A percentile compares a stretch with the other conserved stretches of the same genome.
These are phyloP conservation scores for Eidolon helvum DNA, from an alignment of 2,113 vertebrate genomes.

Conservation along the genomic window DNA sequence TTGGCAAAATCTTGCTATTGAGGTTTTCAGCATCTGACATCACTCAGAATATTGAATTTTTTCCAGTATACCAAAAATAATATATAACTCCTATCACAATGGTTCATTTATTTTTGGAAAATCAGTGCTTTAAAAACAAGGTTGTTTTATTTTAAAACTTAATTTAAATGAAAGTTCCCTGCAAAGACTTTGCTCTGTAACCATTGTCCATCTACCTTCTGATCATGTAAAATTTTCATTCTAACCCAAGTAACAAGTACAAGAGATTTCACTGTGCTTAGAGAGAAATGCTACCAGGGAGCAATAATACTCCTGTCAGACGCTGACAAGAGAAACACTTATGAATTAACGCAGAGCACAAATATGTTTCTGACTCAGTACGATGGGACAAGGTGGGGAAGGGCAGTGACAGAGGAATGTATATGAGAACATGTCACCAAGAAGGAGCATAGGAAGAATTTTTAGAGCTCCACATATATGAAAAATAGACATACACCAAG, in stretches of 20 bases:
- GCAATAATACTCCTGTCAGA: conserved; percentile 46
- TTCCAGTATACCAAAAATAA: not conserved
- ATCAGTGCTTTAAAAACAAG: not conserved
- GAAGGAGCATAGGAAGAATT: not conserved
- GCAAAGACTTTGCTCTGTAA: conserved; percentile 46
- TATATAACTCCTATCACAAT: not conserved
- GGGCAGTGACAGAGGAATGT: not conserved
- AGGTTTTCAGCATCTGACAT: not conserved
- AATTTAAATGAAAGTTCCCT: conserved; percentile 57
- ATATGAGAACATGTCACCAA: not conserved
- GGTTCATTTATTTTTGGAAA: not conserved
- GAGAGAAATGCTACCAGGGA: conserved; percentile 63
- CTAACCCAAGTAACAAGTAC: conserved; percentile 72
- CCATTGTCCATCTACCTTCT: conserved; percentile 36
- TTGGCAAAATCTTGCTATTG: conserved; percentile 32
- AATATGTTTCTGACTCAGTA: too few species aligned
- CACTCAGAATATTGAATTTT: not conserved
- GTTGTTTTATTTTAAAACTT: conserved; percentile 64
- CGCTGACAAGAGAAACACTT: conserved; percentile 58
- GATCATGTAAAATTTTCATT: conserved; percentile 62
- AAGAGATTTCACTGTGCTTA: conserved; percentile 62
- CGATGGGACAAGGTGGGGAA: not conserved
- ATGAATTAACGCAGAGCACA: conserved; percentile 57
- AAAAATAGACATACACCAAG: not conserved
- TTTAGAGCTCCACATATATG: not conserved